These are phyloP conservation scores for Pachydiplax longipennis DNA, from an alignment of 2,888 invertebrate species.

Conservation along the genomic window DNA sequence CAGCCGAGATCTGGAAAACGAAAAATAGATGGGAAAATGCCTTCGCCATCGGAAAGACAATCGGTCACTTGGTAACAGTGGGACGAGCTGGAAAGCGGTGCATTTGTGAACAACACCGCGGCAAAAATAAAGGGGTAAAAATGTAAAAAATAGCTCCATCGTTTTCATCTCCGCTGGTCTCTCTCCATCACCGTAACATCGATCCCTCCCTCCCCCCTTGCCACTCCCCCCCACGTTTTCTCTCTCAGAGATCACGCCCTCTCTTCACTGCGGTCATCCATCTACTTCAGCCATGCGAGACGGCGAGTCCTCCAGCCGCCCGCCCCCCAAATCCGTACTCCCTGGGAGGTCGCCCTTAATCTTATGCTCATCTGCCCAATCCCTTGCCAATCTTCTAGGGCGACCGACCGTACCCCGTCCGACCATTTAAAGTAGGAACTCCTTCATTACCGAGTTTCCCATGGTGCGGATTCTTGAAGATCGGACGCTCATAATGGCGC, in stretches of 20 bases:
- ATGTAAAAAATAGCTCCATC: neutral
- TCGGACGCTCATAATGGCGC: neutral
- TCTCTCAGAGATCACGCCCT: neutral
- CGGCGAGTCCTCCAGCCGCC: neutral
- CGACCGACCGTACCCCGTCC: neutral
- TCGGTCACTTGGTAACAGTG: neutral
- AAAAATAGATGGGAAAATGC: neutral
- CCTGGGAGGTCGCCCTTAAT: neutral
- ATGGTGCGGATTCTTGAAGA: neutral
- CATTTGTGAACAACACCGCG: neutral
- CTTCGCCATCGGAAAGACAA: neutral
- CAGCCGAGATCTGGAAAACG: neutral
- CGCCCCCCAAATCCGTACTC: neutral
- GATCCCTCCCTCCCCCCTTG: neutral
- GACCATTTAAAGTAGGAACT: neutral
- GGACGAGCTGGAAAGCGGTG: neutral
- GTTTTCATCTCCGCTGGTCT: neutral
- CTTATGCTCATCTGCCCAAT: neutral
- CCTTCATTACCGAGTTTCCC: neutral
- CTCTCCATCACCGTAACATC: neutral
- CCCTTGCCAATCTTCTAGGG: neutral
- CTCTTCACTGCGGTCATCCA: neutral
- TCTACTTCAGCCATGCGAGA: neutral
- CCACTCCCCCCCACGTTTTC: neutral
- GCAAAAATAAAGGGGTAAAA: neutral